Evolutionary conservation across 2,888 invertebrate species (phyloP).

Genomic region (Pachliopta kotzebuea): DNA sequence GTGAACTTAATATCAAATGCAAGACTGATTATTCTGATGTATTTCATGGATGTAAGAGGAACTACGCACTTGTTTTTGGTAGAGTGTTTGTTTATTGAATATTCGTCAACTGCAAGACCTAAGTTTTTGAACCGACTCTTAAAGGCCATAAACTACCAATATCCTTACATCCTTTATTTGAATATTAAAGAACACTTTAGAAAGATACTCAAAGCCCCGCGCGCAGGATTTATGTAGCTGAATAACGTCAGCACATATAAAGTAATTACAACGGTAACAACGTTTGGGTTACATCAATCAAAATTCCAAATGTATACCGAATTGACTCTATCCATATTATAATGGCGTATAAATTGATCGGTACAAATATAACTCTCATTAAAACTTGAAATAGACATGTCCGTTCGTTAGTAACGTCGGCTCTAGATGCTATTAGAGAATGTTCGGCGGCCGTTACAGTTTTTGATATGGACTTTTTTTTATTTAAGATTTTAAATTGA

Average conservation of each 20-base stretch:
- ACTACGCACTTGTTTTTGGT: no score
- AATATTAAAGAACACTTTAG: no score
- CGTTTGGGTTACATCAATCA: slow-evolving; percentile 58
- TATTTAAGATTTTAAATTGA: neutral
- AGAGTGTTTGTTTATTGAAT: no score
- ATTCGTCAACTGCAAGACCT: no score
- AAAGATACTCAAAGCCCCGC: no score
- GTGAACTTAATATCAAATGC: no score
- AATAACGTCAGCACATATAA: neutral
- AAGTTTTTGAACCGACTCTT: no score
- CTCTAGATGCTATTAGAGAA: slow-evolving; percentile 13
- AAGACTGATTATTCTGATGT: no score
- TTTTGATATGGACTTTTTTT: neutral
- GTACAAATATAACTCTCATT: slow-evolving; percentile 56
- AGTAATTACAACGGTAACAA: slow-evolving; percentile 1
- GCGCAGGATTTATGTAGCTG: neutral
- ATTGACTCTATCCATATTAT: slow-evolving; percentile 50
- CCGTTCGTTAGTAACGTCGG: slow-evolving; percentile 32
- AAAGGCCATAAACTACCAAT: no score
- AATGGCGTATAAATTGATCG: slow-evolving; percentile 52
- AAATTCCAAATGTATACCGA: slow-evolving; percentile 50
- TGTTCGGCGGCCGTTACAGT: neutral
- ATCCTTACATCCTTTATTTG: no score
- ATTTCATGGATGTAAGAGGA: no score
- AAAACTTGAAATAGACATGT: slow-evolving; percentile 48